A percentile compares a stretch with the other conserved stretches of the same genome.
phyloP scores from a whole-genome alignment of 2,797 vertebrate genomes.

The Dallia pectoralis region DNA sequence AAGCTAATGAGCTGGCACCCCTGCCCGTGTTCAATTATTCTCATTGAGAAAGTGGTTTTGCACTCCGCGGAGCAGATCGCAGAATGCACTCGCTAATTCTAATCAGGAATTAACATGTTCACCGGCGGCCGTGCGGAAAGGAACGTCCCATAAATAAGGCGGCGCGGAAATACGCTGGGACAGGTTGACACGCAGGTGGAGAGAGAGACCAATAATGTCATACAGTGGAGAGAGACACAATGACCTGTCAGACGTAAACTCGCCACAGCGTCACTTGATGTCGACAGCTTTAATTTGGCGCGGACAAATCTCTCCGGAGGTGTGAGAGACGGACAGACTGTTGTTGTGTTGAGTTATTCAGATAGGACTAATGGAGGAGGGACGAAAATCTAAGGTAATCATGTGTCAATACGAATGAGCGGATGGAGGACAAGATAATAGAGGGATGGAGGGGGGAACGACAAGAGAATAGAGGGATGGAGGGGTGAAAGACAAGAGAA shows the following conservation, averaged over 20 bases:
- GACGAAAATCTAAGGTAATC: conserved; percentile 28
- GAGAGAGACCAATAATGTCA: background rate
- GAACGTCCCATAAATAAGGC: conserved; percentile 31
- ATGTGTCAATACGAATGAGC: conserved; percentile 12
- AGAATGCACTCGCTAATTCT: conserved; percentile 68
- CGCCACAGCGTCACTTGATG: background rate
- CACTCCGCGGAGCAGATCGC: conserved; percentile 75
- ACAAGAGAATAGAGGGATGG: background rate
- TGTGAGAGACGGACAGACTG: conserved; percentile 36
- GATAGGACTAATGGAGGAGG: conserved; percentile 14
- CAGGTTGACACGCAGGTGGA: conserved; percentile 4
- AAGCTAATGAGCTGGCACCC: conserved; percentile 80
- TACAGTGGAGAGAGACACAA: too few relatives aligned
- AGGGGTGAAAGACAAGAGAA: too few relatives aligned
- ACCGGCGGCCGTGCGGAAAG: conserved; percentile 49
- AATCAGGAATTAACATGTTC: conserved; percentile 76
- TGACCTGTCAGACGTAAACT: conserved; percentile 7
- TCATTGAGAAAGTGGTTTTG: conserved; percentile 82
- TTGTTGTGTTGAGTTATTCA: conserved; percentile 1
- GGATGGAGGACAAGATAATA: conserved; percentile 7
- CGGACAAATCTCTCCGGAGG: conserved; percentile 1
- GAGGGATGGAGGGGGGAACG: background rate
- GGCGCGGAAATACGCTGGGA: conserved; percentile 3
- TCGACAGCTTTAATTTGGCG: conserved; percentile 16
- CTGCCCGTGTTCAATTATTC: conserved; percentile 78